A percentile compares a stretch with the other conserved stretches of the same genome.
Evolutionary conservation across 2,888 invertebrate species (phyloP).

Genomic region (Ceratothoa steindachneri): DNA sequence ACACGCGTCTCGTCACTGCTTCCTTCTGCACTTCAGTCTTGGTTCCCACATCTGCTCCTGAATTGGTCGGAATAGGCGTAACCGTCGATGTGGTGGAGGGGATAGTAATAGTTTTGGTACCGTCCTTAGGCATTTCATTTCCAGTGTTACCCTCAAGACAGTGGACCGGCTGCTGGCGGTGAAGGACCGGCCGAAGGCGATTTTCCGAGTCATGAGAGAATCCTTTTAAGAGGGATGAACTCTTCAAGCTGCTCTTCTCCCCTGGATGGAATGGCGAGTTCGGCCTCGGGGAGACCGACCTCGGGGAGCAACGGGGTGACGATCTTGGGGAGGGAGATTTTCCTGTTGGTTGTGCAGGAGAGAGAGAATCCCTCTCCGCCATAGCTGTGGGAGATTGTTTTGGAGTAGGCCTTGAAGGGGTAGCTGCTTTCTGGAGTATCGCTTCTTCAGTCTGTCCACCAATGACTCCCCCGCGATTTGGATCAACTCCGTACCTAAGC

Average conservation of each 20-base stretch:
- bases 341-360: slow-evolving; percentile 5
- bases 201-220: slow-evolving; percentile 17
- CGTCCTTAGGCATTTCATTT: not conserved
- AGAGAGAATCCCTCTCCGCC: slow-evolving; percentile 15
- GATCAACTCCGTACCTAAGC: slow-evolving; percentile 59
- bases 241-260: slow-evolving; percentile 19
- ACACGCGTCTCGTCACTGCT: slow-evolving; percentile 50
- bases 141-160: not conserved
- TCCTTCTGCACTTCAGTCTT: slow-evolving; percentile 45
- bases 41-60: not conserved
- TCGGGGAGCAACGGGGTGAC: slow-evolving; percentile 19
- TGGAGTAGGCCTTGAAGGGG: slow-evolving; percentile 21
- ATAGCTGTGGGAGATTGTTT: slow-evolving; percentile 19
- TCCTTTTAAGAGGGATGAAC: slow-evolving; percentile 18
- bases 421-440: not conserved
- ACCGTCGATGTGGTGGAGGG: not conserved
- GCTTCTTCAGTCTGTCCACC: slow-evolving; percentile 3
- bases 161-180: slow-evolving; percentile 27
- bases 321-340: slow-evolving; percentile 20
- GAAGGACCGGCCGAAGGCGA: slow-evolving; percentile 9
- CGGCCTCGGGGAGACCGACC: slow-evolving; percentile 21
- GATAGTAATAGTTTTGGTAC: not conserved
- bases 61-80: not conserved
- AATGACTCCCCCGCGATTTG: slow-evolving; percentile 57
- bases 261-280: slow-evolving; percentile 27